Evolutionary conservation across 2,888 invertebrate species (phyloP).

Genomic region (Ormyrus nitidulus): DNA sequence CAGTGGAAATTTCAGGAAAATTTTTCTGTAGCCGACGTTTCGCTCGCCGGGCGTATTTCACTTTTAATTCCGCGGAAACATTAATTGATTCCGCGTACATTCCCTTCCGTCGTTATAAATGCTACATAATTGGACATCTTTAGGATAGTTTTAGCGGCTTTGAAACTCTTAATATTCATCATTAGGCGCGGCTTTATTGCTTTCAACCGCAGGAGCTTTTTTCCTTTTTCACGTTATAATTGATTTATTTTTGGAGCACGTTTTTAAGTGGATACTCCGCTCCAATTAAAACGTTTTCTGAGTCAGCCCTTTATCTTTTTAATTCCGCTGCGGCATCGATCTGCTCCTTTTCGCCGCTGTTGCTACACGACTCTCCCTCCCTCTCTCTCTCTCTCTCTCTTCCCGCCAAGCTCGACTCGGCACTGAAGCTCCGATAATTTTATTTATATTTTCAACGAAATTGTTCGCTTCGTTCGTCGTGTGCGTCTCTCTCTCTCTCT

Average conservation of each 20-base stretch:
- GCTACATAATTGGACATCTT: neutral
- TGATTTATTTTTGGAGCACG: constrained; percentile 22
- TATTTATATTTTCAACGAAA: too few species aligned
- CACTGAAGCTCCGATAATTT: too few species aligned
- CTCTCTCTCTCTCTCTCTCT: neutral
- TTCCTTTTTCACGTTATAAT: constrained; percentile 15
- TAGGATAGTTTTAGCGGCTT: constrained; percentile 23
- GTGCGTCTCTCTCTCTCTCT: constrained; percentile 11
- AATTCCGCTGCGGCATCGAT: neutral
- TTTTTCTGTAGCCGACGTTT: neutral
- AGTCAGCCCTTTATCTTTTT: constrained; percentile 16
- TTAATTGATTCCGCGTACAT: too few species aligned
- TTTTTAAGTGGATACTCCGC: constrained; percentile 26
- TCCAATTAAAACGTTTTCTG: constrained; percentile 38
- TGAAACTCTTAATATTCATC: constrained; percentile 38
- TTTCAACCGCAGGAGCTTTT: neutral
- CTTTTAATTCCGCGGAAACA: neutral
- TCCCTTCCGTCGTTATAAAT: neutral
- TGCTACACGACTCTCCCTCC: neutral
- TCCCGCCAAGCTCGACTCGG: too few species aligned
- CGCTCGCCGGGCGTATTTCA: neutral
- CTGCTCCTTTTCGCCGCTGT: neutral
- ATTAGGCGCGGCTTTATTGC: constrained; percentile 3
- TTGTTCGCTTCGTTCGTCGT: neutral
- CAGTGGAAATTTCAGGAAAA: constrained; percentile 17